phyloP scores from a whole-genome alignment of 2,888 invertebrate genomes.

The Amphipoea oculea region DNA sequence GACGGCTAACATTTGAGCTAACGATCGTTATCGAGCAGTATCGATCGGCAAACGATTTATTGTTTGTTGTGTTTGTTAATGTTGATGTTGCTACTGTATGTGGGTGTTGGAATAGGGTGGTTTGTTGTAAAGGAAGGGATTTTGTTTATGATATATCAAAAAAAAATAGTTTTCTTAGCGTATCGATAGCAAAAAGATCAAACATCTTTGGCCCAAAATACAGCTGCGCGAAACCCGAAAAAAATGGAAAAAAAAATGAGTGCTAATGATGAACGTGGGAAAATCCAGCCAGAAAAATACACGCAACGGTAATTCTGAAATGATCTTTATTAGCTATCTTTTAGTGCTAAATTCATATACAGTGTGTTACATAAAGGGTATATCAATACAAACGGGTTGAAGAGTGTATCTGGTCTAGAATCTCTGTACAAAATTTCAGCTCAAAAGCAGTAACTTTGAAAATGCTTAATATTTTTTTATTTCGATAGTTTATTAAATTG shows the following conservation, averaged over 20 bases:
- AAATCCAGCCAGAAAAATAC: not conserved
- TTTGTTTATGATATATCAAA: not conserved
- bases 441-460: too few species aligned
- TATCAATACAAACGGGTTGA: too few species aligned
- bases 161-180: not conserved
- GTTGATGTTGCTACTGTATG: slow-evolving; percentile 72
- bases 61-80: slow-evolving; percentile 75
- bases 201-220: too few species aligned
- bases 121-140: not conserved
- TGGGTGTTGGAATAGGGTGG: slow-evolving; percentile 69
- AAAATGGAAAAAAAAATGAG: not conserved
- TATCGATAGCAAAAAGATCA: too few species aligned
- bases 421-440: too few species aligned
- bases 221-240: not conserved
- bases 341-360: not conserved
- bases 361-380: too few species aligned
- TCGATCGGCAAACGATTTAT: slow-evolving; percentile 78
- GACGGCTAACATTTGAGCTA: slow-evolving; percentile 73
- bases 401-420: too few species aligned
- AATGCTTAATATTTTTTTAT: too few species aligned
- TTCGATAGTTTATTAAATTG: too few species aligned
- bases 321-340: not conserved
- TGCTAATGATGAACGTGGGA: not conserved
- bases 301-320: not conserved
- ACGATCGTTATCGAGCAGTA: slow-evolving; percentile 75